phyloP scores from a whole-genome alignment of 2,797 vertebrate genomes.

The Gymnothorax javanicus region DNA sequence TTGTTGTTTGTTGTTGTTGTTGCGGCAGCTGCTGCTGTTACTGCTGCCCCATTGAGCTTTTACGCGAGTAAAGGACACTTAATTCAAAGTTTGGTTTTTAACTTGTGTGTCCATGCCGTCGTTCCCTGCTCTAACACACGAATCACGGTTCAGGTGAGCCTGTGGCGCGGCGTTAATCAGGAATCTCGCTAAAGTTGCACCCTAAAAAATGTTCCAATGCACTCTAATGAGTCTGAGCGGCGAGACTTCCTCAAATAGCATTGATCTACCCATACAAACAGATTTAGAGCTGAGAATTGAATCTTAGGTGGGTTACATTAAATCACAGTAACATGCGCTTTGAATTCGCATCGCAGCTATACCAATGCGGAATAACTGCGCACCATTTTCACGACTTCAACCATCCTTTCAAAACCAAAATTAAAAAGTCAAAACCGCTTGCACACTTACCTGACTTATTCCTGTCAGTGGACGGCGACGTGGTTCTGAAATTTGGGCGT shows the following conservation, averaged over 20 bases:
- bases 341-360: neutral
- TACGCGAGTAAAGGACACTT: no score
- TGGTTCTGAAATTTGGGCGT: constrained; percentile 55
- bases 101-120: neutral
- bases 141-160: neutral
- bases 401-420: neutral
- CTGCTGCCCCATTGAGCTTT: no score
- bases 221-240: neutral
- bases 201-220: neutral
- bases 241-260: neutral
- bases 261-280: neutral
- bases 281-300: neutral
- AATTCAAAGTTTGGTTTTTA: neutral
- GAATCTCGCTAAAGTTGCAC: neutral
- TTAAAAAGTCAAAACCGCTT: constrained; percentile 10
- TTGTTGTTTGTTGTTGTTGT: no score
- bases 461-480: constrained; percentile 51
- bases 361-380: neutral
- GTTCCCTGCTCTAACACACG: neutral
- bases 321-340: constrained; percentile 21
- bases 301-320: constrained; percentile 6
- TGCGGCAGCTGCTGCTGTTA: no score
- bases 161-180: neutral
- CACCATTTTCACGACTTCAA: neutral
- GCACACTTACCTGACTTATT: constrained; percentile 48